Conservation (phyloP, 2,888 invertebrate species). For the Ceriagrion tenellum region DNA sequence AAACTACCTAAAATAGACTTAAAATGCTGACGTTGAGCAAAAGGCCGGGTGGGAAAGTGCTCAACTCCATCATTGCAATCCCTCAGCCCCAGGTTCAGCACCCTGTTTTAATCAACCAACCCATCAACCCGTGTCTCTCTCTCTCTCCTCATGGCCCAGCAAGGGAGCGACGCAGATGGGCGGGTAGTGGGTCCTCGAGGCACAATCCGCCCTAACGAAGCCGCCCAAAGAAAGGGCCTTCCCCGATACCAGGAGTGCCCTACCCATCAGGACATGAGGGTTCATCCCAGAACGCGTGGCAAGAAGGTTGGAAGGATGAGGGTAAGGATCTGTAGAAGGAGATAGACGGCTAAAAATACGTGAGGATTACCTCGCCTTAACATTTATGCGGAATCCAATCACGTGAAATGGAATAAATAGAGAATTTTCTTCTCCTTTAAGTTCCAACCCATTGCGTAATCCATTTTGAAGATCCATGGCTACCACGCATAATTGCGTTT, state of each 20-base stretch:
- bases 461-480: too few species aligned
- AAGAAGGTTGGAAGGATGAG: not conserved
- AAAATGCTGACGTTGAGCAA: too few species aligned
- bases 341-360: too few species aligned
- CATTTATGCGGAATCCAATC: too few species aligned
- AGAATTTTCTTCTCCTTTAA: too few species aligned
- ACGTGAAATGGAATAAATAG: too few species aligned
- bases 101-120: not conserved
- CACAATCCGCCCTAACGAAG: not conserved
- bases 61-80: too few species aligned
- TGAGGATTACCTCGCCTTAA: too few species aligned
- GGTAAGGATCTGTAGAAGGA: not conserved
- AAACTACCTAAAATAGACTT: too few species aligned
- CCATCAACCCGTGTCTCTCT: not conserved
- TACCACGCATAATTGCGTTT: too few species aligned
- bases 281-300: not conserved
- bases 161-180: not conserved
- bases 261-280: not conserved
- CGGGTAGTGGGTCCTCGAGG: not conserved
- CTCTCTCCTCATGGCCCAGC: not conserved
- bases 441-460: too few species aligned
- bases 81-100: not conserved
- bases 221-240: not conserved
- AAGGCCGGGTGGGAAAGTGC: too few species aligned
- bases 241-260: not conserved